phyloP scores from a whole-genome alignment of 2,888 invertebrate species.

The Drepana falcataria region DNA sequence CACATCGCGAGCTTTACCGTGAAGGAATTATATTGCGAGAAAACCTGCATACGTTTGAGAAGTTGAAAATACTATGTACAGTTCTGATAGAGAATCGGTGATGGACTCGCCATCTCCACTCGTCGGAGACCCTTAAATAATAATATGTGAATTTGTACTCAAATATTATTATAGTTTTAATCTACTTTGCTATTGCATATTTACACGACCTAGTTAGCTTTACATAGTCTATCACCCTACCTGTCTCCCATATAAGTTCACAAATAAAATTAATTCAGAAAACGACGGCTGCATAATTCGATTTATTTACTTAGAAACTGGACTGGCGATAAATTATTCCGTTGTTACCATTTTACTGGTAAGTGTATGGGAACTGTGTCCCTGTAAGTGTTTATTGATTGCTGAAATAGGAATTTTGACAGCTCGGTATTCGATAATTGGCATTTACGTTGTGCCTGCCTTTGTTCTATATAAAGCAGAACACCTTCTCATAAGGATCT shows the following conservation, averaged over 20 bases:
- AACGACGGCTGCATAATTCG: constrained; percentile 22
- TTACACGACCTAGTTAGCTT: constrained; percentile 20
- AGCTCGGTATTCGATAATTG: background rate
- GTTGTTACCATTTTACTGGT: constrained; percentile 12
- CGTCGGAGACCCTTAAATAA: too few relatives aligned
- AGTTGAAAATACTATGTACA: too few relatives aligned
- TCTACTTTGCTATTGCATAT: too few relatives aligned
- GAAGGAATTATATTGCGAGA: too few relatives aligned
- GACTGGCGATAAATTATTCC: constrained; percentile 26
- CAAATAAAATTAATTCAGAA: constrained; percentile 24
- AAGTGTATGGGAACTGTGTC: constrained; percentile 17
- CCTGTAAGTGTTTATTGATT: constrained; percentile 1
- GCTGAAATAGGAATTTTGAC: background rate
- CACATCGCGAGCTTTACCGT: background rate
- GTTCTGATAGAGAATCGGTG: too few relatives aligned
- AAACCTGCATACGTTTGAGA: too few relatives aligned
- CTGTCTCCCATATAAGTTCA: constrained; percentile 34
- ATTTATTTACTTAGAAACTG: constrained; percentile 33
- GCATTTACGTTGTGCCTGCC: background rate
- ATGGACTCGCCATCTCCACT: too few relatives aligned
- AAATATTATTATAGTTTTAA: too few relatives aligned
- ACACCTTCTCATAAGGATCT: too few relatives aligned
- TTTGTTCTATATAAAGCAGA: too few relatives aligned
- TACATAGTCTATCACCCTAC: constrained; percentile 31
- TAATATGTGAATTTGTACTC: too few relatives aligned